Percentiles rank a stretch among this genome's conserved stretches.
phyloP scores from a whole-genome alignment of 2,113 vertebrate genomes.

The Planiliza haematocheilus region DNA sequence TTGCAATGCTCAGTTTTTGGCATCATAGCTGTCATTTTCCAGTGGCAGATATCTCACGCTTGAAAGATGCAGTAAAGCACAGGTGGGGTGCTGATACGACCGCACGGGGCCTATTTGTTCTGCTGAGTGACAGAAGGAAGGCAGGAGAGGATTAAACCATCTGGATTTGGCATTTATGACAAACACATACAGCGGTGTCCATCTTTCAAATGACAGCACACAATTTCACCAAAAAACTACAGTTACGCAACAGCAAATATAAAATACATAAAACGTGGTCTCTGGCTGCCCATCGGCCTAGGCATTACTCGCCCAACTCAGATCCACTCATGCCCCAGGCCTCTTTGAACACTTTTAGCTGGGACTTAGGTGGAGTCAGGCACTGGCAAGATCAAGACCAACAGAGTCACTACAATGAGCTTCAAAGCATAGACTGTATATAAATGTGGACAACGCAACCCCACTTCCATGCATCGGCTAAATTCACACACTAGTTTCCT shows the following conservation, averaged over 20 bases:
- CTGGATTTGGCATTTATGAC: conserved; percentile 66
- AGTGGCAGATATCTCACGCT: conserved; percentile 49
- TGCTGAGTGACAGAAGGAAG: conserved; percentile 55
- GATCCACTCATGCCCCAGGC: too few species aligned
- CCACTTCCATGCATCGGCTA: too few species aligned
- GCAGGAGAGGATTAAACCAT: conserved; percentile 51
- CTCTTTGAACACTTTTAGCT: too few species aligned
- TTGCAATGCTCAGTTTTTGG: conserved; percentile 4
- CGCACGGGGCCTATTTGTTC: conserved; percentile 54
- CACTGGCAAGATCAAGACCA: too few species aligned
- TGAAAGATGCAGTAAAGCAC: conserved; percentile 50
- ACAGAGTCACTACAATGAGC: too few species aligned
- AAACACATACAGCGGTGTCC: conserved; percentile 48
- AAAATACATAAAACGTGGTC: neutral
- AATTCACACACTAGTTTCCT: too few species aligned
- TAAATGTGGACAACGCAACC: too few species aligned
- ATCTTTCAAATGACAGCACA: conserved; percentile 18
- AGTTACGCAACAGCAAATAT: conserved; percentile 8
- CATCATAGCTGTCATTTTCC: conserved; percentile 52
- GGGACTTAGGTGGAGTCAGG: too few species aligned
- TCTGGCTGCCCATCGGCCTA: too few species aligned
- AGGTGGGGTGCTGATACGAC: conserved; percentile 53
- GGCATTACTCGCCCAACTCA: too few species aligned
- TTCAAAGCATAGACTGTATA: too few species aligned
- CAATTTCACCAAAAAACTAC: conserved; percentile 2